Base-by-base conservation (phyloP, 1,140 invertebrate species). In the Leptopilina boulardi region DNA sequence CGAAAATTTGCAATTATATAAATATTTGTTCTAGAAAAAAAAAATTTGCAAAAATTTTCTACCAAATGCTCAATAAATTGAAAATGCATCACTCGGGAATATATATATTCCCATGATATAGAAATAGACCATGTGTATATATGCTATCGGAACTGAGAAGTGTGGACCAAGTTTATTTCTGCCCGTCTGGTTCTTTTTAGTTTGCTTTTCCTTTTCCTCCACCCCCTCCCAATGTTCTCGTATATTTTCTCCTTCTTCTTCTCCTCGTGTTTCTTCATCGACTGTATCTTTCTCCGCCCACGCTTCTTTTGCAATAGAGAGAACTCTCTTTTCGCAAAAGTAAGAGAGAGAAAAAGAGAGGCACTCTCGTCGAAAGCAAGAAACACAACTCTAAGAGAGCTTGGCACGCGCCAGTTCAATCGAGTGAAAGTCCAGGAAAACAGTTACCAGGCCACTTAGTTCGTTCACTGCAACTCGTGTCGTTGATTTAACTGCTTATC, bases 361-460 rank as follows among this genome's bases (percentile, higher is more conserved):
- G 77, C 74, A 83, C 83, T 85, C 81, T 79, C 73, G 4, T 78
- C 82, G 78, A 79, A n/a, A 78, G 66, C 81, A 79, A 82, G 80
- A 77, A 78, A 75, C 78, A 81, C 77, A 71, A 77, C 80, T 78
- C 78, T n/a, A n/a, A n/a, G n/a, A n/a, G n/a, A 71, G 76, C 79
- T 82, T 80, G 82, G 81, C 77, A 70, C 77, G 82, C 78, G 78
- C 74, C 78, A 78, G 56, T 76, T 78, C 76, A 82, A 83, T 82
- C 76, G 75, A 81, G 82, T 84, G 86, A 87, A 84, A 82, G 80
- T 77, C 79, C 13, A 74, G 56, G 74, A 30, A 81, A 82, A 83
- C 77, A 81, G 76, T 86, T 81, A 66, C 59, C 59, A 66, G 59
- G 59, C 59, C 59, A 66, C 59, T 66, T 66, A 66, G 59, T 66